A percentile compares a stretch with the other conserved stretches of the same genome.
These are phyloP conservation scores for Leuctra nigra DNA, from an alignment of 2,888 invertebrate genomes.

Conservation along the genomic window DNA sequence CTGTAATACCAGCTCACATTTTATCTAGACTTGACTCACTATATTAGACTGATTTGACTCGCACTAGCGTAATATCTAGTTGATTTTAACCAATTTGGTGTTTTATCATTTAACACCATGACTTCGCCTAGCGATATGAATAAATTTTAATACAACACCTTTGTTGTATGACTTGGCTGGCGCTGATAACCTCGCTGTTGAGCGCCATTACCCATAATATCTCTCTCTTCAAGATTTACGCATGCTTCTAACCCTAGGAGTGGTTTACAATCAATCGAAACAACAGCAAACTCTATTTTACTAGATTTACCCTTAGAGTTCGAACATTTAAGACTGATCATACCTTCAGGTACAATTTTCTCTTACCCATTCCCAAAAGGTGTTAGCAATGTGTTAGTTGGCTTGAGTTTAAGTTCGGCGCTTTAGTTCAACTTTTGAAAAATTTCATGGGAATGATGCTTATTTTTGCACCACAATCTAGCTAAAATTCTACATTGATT, in stretches of 20 bases:
- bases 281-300: background rate
- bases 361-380: conserved; percentile 1
- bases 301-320: background rate
- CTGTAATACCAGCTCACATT: too few species aligned
- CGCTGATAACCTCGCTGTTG: too few species aligned
- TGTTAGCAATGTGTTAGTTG: background rate
- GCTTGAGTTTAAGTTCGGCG: background rate
- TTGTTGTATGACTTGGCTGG: too few species aligned
- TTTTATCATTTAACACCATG: too few species aligned
- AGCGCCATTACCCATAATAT: too few species aligned
- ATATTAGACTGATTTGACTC: too few species aligned
- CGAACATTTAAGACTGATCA: background rate
- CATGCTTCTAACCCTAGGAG: background rate
- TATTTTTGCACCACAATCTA: background rate
- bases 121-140: too few species aligned
- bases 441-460: background rate
- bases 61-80: too few species aligned
- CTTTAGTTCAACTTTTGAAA: background rate
- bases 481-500: background rate
- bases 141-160: too few species aligned
- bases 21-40: too few species aligned
- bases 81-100: too few species aligned
- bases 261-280: background rate
- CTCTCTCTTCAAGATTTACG: too few species aligned
- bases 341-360: background rate